Evolutionary conservation across 2,113 vertebrate species (phyloP).

Genomic region (Thamnophis sirtalis): DNA sequence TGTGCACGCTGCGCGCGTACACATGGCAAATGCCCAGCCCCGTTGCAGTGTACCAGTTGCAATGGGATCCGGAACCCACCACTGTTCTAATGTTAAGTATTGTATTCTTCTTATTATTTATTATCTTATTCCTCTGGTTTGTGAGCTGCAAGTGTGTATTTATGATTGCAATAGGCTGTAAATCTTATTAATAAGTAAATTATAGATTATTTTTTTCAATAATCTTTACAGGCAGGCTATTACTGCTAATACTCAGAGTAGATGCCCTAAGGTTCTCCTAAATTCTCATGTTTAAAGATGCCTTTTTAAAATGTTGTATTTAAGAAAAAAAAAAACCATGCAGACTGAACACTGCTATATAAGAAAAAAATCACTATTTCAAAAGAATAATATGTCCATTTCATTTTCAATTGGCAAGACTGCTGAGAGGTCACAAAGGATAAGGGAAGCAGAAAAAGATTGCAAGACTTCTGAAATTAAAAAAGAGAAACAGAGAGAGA

Average conservation of each 20-base stretch:
- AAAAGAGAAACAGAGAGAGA: conserved; percentile 35
- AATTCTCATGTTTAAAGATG: not conserved
- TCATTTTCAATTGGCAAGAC: conserved; percentile 23
- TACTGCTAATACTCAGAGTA: not conserved
- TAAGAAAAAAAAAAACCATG: conserved; percentile 25
- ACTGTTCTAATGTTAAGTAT: not conserved
- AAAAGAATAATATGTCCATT: conserved; percentile 21
- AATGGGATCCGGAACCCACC: too few species aligned
- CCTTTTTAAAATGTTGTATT: not conserved
- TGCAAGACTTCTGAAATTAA: conserved; percentile 22
- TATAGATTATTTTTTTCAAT: not conserved
- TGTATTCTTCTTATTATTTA: not conserved
- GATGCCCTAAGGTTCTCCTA: not conserved
- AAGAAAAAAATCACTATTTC: not conserved
- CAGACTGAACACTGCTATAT: not conserved
- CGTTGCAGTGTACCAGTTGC: too few species aligned
- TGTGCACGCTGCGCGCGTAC: too few species aligned
- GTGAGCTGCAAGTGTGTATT: not conserved
- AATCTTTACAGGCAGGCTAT: not conserved
- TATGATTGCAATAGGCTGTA: not conserved
- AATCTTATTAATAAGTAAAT: not conserved
- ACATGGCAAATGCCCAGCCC: too few species aligned
- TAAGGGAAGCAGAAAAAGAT: conserved; percentile 20
- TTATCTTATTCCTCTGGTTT: not conserved
- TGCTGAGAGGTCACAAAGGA: conserved; percentile 30